These are phyloP conservation scores for Agriotes lineatus DNA, from an alignment of 2,888 invertebrate genomes.

Conservation along the genomic window DNA sequence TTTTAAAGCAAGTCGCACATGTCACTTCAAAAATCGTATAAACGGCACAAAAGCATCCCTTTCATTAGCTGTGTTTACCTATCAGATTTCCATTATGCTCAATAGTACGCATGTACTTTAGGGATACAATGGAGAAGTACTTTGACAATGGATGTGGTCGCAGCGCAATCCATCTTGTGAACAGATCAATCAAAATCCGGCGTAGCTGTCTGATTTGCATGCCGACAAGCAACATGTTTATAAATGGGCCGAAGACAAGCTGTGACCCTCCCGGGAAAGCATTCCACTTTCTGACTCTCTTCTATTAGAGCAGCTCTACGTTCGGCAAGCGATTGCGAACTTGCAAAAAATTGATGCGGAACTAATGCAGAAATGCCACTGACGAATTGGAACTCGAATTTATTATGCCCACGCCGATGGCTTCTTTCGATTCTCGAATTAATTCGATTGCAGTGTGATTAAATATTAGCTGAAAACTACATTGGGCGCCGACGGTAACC, in stretches of 20 bases:
- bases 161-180: slow-evolving; percentile 66
- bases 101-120: slow-evolving; percentile 50
- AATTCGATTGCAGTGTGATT: too few species aligned
- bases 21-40: too few species aligned
- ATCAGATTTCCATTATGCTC: slow-evolving; percentile 35
- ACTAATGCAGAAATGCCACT: slow-evolving; percentile 11
- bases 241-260: slow-evolving; percentile 66
- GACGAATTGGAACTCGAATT: too few species aligned
- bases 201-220: slow-evolving; percentile 67
- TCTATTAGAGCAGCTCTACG: slow-evolving; percentile 6
- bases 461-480: too few species aligned
- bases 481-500: too few species aligned
- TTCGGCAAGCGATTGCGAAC: not conserved
- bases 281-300: slow-evolving; percentile 39
- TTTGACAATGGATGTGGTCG: slow-evolving; percentile 61
- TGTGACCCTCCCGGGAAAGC: slow-evolving; percentile 51
- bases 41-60: slow-evolving; percentile 24
- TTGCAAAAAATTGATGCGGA: not conserved
- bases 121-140: slow-evolving; percentile 56
- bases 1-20: too few species aligned
- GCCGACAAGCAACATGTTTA: slow-evolving; percentile 67
- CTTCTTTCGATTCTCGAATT: too few species aligned
- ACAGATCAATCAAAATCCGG: slow-evolving; percentile 67
- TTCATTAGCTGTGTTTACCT: slow-evolving; percentile 27
- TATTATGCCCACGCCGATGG: too few species aligned